These are phyloP conservation scores for Geopemphigus sp. DNA, from an alignment of 1,140 invertebrate species.

Conservation along the genomic window DNA sequence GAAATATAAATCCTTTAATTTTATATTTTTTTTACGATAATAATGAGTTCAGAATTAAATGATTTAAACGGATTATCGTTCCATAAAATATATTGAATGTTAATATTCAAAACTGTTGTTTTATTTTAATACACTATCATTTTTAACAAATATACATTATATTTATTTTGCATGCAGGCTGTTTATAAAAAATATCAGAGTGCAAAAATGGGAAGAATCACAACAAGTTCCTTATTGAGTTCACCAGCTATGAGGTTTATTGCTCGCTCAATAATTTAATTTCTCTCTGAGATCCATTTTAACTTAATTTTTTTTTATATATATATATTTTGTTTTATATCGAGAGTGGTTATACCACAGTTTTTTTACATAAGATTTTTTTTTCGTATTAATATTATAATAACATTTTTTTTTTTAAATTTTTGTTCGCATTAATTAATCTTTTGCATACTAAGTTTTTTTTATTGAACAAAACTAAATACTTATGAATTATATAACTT, in stretches of 20 bases:
- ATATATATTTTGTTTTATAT: slow-evolving; percentile 2
- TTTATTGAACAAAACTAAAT: slow-evolving; percentile 36
- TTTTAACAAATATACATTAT: background rate
- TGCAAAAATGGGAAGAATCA: slow-evolving; percentile 42
- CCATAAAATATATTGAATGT: too few relatives aligned
- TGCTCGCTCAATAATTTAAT: slow-evolving; percentile 1
- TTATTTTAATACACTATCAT: too few relatives aligned
- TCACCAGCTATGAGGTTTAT: slow-evolving; percentile 42
- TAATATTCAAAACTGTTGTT: too few relatives aligned
- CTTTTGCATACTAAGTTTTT: slow-evolving; percentile 22
- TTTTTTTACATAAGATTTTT: slow-evolving; percentile 16
- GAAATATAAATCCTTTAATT: too few relatives aligned
- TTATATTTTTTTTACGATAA: too few relatives aligned
- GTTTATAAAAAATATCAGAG: slow-evolving; percentile 34
- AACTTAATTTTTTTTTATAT: slow-evolving; percentile 27
- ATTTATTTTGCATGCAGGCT: slow-evolving; percentile 7
- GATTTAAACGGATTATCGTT: too few relatives aligned
- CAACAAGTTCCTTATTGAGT: slow-evolving; percentile 21
- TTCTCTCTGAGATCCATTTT: background rate
- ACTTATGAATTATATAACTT: slow-evolving; percentile 27
- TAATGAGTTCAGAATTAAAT: too few relatives aligned
- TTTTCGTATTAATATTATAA: background rate
- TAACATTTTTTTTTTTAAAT: slow-evolving; percentile 21
- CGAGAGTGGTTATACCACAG: slow-evolving; percentile 12
- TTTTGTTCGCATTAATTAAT: background rate